These are phyloP conservation scores for Achatina immaculata DNA, from an alignment of 1,140 invertebrate genomes.

Conservation along the genomic window DNA sequence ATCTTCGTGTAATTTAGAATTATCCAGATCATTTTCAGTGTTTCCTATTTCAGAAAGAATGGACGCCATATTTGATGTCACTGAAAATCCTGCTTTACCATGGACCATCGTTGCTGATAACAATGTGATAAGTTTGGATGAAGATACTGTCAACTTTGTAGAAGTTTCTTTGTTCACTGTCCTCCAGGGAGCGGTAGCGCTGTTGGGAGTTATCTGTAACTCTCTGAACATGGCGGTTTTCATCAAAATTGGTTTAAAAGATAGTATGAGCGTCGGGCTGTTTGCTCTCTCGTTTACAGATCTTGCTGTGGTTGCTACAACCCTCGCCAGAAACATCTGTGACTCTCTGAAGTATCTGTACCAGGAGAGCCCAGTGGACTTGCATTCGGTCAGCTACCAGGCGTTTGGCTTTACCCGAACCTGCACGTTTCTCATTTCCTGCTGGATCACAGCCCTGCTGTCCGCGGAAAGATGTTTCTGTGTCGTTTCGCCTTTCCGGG, in stretches of 20 bases:
- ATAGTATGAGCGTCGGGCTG: neutral
- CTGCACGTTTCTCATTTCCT: neutral
- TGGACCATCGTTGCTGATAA: too few species aligned
- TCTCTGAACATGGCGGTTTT: neutral
- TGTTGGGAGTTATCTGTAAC: neutral
- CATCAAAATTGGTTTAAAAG: neutral
- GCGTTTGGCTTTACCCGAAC: neutral
- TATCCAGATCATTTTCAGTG: too few species aligned
- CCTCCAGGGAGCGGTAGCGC: neutral
- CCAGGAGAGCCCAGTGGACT: neutral
- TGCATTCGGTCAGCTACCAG: neutral
- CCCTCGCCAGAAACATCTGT: neutral
- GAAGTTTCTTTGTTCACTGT: neutral
- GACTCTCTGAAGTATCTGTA: neutral
- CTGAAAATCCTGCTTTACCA: too few species aligned
- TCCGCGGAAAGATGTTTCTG: constrained; percentile 11
- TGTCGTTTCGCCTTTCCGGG: constrained; percentile 4
- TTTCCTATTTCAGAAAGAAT: too few species aligned
- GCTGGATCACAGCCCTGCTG: neutral
- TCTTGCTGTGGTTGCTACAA: neutral
- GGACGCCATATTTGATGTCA: too few species aligned
- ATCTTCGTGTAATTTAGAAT: too few species aligned
- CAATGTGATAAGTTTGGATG: too few species aligned
- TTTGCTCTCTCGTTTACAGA: neutral
- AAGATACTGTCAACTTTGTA: neutral